These are phyloP conservation scores for Myodes glareolus DNA, from an alignment of 2,113 vertebrate genomes.

Conservation along the genomic window DNA sequence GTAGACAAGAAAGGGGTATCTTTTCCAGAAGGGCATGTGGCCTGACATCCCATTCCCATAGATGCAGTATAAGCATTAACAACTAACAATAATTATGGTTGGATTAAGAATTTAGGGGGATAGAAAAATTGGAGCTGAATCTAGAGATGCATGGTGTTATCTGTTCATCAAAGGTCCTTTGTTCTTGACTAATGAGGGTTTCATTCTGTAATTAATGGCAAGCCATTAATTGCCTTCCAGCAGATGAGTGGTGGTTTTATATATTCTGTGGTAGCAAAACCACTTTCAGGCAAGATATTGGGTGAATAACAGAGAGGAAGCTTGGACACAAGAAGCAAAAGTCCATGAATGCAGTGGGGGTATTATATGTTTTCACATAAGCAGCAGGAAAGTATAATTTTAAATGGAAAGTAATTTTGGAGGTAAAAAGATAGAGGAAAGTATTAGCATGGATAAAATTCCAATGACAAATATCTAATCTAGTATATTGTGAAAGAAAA, in stretches of 20 bases:
- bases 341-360: neutral
- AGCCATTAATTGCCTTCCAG: conserved; percentile 51
- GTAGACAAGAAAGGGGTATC: neutral
- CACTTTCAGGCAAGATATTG: neutral
- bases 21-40: neutral
- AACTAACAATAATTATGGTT: neutral
- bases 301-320: neutral
- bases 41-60: neutral
- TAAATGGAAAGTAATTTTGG: conserved; percentile 9
- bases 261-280: conserved; percentile 32
- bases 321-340: conserved; percentile 23
- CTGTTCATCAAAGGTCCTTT: neutral
- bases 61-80: fast-evolving
- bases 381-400: neutral
- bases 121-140: neutral
- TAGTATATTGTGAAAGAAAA: neutral
- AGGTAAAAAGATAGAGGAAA: conserved; percentile 43
- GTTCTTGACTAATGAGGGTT: conserved; percentile 4
- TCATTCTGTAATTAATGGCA: conserved; percentile 23
- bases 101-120: neutral
- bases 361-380: conserved; percentile 8
- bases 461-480: neutral
- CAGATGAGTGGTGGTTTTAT: neutral
- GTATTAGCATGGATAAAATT: neutral
- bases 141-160: neutral